Evolutionary conservation across 2,113 vertebrate species (phyloP), one percentile per base, ranked within the genome.

Genomic region (Lophochroa leadbeateri): DNA sequence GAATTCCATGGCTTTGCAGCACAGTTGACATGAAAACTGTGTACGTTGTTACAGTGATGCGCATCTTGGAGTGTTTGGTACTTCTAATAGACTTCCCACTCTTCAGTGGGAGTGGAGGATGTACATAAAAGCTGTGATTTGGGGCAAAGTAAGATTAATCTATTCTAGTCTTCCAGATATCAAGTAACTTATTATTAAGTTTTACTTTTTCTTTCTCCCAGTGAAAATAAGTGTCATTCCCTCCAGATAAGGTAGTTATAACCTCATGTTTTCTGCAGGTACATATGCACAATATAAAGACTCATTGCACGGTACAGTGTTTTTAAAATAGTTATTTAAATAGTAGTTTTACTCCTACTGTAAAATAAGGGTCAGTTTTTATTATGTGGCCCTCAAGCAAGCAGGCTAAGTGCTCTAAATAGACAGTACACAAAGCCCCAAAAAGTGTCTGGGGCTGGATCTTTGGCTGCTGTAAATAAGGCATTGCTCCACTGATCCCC

Each of bases 161-260:
- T 96, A 94, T 87, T 88, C 92, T 94, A 96, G 97, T 97, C 97
- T 98, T 98, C 97, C 96, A 93, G 95, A 96, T 98, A 95, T 63
- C 94, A 21, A 97, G 70, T 92, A 94, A 96, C 95, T 88, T 97
- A 90, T 96, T 97, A 90, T 33, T 68, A 93, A 55, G 96, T 98
- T 95, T 91, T 97, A 86, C 72, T 97, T 47, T 89, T 94, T 96
- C 80, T 95, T 91, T 94, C 72, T 94, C 86, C 90, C 91, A 72
- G 46, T 83, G 72, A 96, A 92, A 97, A 46, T 83, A 95, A 97
- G 91, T 86, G 88, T 97, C 93, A 85, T 97, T 96, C 83, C 92
- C 91, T 90, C 89, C 92, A 94, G 68, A 82, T 92, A 68, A 88
- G 5, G 8, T 97, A 96, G 94, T 95, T 96, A 88, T 87, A 97